Evolutionary conservation across 2,113 vertebrate species (phyloP), one percentile per base, ranked within the genome.

Genomic region (Apus apus): DNA sequence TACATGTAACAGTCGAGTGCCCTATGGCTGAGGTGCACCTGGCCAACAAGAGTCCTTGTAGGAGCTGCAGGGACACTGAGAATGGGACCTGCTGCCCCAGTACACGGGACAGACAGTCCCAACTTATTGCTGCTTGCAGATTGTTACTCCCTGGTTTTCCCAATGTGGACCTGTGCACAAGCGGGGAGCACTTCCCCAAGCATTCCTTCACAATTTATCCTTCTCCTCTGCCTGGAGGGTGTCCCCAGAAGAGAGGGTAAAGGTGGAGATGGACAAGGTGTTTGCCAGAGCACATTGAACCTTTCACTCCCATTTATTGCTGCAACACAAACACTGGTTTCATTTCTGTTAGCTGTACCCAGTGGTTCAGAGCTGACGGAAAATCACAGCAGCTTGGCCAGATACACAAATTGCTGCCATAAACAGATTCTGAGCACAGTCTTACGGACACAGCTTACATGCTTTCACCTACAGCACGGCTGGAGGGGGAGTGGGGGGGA

Each of bases 21-120:
- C 21, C 27, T 72, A 15, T 9, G 5, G 25, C 30, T 0, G 0
- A 82, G n/a, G 29, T 71, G n/a, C 13, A 26, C 8, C 7, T 10
- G 15, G 18, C 23, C 38, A 85, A 17, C 34, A 29, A 50, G 25
- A 46, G 26, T 36, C 14, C 13, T 36, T 66, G 25, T 46, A 36
- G 34, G 32, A 82, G 36, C 66, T 6, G 13, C 25, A 40, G 46
- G 51, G 64, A 64, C 51, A 32, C 7, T 4, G 5, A 0, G 4
- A 20, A 25, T 62, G 67, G 13, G 36, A 80, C 32, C 30, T 54
- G 23, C 67, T 89, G n/a, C 27, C 58, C 54, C 1, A 6, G 22
- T 50, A 57, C 19, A 46, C 23, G 8, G 15, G 10, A 70, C 16
- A 64, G 57, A 43, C 3, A 34, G 13, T 30, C 32, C 13, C 23